A percentile compares a stretch with the other conserved stretches of the same genome.
Evolutionary conservation across 2,797 vertebrate species (phyloP).

Genomic region (Phrynocephalus forsythii): DNA sequence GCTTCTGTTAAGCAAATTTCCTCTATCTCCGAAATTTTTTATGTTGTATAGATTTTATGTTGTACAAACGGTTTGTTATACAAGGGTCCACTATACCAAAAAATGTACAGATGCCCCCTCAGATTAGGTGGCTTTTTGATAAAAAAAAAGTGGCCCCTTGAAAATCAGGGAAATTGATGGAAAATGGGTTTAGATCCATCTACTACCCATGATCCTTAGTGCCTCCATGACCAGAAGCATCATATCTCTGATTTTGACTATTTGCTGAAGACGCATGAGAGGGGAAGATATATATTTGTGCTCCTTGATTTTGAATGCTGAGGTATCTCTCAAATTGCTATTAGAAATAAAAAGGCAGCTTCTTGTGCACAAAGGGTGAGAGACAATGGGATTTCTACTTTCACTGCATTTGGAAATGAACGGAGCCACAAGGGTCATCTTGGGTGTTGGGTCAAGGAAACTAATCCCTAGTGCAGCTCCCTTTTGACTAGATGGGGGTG

Average conservation of each 20-base stretch:
- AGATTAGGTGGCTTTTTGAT: not conserved
- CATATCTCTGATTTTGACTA: not conserved
- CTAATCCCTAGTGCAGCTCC: not conserved
- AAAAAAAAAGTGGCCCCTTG: not conserved
- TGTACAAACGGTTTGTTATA: too few species aligned
- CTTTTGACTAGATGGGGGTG: not conserved
- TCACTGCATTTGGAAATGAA: not conserved
- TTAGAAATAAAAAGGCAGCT: not conserved
- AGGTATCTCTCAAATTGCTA: not conserved
- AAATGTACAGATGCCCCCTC: not conserved
- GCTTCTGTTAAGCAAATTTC: too few species aligned
- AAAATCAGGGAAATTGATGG: not conserved
- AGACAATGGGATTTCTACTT: not conserved
- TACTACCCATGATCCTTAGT: not conserved
- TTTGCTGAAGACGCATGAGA: not conserved
- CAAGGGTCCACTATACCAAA: not conserved
- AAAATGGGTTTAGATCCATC: not conserved
- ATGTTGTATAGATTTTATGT: too few species aligned
- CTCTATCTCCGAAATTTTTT: too few species aligned
- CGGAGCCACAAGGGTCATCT: not conserved
- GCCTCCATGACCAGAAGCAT: not conserved
- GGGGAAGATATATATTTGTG: not conserved
- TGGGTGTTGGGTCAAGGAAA: not conserved
- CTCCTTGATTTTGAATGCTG: not conserved
- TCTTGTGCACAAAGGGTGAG: not conserved